These are phyloP conservation scores for Hemicentrotus pulcherrimus DNA, from an alignment of 35 echinoderm and acorn worm genomes.

Conservation along the genomic window DNA sequence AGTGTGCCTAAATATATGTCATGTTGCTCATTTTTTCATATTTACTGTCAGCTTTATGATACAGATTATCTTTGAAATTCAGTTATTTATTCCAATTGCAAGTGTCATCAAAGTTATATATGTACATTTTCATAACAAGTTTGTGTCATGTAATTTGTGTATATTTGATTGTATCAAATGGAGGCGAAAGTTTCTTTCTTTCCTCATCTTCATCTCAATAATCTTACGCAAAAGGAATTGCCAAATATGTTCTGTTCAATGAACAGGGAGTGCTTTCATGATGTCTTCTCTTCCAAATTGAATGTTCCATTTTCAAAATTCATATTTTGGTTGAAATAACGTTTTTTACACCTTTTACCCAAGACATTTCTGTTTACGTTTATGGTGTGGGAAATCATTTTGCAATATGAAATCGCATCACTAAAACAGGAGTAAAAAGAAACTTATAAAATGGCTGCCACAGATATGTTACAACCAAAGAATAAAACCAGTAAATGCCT, in stretches of 20 bases:
- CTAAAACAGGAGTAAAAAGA: not conserved
- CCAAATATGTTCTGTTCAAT: not conserved
- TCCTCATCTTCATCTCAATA: not conserved
- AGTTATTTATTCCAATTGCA: not conserved
- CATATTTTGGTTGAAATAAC: not conserved
- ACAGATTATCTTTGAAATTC: not conserved
- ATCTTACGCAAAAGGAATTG: not conserved
- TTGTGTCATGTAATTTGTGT: not conserved
- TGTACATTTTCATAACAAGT: not conserved
- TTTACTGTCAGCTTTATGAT: not conserved
- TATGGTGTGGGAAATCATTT: not conserved
- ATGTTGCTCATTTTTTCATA: not conserved
- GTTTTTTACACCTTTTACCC: not conserved
- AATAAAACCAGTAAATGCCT: not conserved
- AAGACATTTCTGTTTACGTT: not conserved
- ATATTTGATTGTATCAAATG: not conserved
- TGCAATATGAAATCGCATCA: not conserved
- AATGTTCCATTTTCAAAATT: slow-evolving; percentile 6
- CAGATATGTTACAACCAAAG: not conserved
- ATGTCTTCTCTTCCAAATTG: not conserved
- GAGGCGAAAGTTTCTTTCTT: not conserved
- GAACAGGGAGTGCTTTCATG: not conserved
- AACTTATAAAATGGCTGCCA: not conserved
- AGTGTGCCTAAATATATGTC: not conserved
- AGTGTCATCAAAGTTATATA: not conserved